phyloP scores from a whole-genome alignment of 2,888 invertebrate species.

The Tachina grossa region DNA sequence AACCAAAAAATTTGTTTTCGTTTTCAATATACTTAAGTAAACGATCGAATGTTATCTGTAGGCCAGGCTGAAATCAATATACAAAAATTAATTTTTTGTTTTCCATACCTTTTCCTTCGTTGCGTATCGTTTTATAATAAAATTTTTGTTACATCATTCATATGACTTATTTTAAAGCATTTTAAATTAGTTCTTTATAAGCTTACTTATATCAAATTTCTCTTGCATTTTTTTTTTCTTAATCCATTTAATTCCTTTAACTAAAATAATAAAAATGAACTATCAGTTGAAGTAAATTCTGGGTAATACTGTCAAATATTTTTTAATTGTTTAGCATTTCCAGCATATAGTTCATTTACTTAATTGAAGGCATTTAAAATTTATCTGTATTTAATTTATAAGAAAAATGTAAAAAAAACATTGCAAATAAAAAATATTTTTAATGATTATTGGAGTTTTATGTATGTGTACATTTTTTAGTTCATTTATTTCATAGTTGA shows the following conservation, averaged over 20 bases:
- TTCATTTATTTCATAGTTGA: slow-evolving; percentile 27
- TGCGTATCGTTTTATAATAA: too few species aligned
- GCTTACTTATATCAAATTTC: too few species aligned
- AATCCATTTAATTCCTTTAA: not conserved
- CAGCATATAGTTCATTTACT: slow-evolving; percentile 41
- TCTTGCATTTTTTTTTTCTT: too few species aligned
- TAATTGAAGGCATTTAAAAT: slow-evolving; percentile 53
- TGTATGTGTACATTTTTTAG: slow-evolving; percentile 10
- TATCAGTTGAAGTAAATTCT: not conserved
- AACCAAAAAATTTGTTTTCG: too few species aligned
- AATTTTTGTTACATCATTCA: too few species aligned
- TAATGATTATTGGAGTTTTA: slow-evolving; percentile 55
- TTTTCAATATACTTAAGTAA: too few species aligned
- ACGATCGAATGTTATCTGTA: too few species aligned
- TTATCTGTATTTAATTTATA: slow-evolving; percentile 55
- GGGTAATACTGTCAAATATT: not conserved
- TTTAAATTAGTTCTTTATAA: too few species aligned
- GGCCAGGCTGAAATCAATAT: too few species aligned
- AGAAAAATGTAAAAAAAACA: slow-evolving; percentile 13
- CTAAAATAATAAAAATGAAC: not conserved
- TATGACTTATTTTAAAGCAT: too few species aligned
- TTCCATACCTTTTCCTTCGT: too few species aligned
- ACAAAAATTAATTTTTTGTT: too few species aligned
- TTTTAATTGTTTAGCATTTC: slow-evolving; percentile 40
- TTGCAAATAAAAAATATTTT: slow-evolving; percentile 38